Evolutionary conservation across 2,797 vertebrate species (phyloP).

Genomic region (Potorous gilbertii): DNA sequence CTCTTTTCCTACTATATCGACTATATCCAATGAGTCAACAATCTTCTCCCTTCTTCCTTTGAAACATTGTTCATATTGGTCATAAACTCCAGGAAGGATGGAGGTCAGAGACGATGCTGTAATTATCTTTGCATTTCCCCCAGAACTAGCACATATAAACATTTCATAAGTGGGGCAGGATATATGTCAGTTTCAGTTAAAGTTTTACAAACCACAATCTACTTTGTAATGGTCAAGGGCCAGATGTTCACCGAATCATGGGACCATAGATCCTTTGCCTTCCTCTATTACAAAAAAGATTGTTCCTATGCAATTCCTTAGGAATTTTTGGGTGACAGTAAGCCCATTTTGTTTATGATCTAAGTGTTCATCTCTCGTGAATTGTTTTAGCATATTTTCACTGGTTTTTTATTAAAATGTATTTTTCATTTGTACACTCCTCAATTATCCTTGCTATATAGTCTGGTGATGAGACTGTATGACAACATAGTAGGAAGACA

Average conservation of each 20-base stretch:
- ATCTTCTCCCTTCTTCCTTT: neutral
- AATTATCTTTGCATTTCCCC: neutral
- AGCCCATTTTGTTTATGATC: neutral
- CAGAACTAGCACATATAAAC: neutral
- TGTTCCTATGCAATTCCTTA: neutral
- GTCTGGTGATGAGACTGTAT: neutral
- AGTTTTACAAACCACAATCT: neutral
- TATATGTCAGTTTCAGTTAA: neutral
- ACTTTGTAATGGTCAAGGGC: neutral
- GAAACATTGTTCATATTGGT: neutral
- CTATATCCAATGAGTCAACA: neutral
- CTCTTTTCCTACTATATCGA: neutral
- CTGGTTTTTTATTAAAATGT: neutral
- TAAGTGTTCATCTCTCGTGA: neutral
- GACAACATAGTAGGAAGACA: neutral
- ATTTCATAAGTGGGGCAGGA: neutral
- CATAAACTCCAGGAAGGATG: neutral
- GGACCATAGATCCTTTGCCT: neutral
- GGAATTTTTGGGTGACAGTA: neutral
- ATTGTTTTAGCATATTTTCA: neutral
- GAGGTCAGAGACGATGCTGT: neutral
- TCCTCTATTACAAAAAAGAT: neutral
- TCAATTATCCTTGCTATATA: neutral
- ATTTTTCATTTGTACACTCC: neutral
- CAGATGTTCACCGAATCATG: neutral